These are phyloP conservation scores for Morbakka virulenta DNA, from an alignment of 30 jellyfish, hydroid and myxozoan genomes.

Conservation along the genomic window DNA sequence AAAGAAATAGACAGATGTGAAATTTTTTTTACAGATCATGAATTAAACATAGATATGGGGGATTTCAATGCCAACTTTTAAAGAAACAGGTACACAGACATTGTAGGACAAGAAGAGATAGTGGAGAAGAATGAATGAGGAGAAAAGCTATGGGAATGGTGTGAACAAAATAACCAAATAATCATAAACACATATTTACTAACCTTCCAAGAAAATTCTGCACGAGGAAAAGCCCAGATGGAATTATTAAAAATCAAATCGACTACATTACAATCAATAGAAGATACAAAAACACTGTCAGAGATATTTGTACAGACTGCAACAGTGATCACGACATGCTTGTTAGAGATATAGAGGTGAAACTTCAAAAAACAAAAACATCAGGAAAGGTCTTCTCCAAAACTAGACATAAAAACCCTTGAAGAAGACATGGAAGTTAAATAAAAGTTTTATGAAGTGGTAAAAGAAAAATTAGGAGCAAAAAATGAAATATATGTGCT, in stretches of 20 bases:
- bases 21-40: constrained; percentile 9
- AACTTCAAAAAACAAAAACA: constrained; percentile 6
- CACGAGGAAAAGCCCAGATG: constrained; percentile 28
- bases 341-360: constrained; percentile 21
- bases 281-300: constrained; percentile 31
- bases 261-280: constrained; percentile 38
- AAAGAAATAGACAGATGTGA: constrained; percentile 16
- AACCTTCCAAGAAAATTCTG: constrained; percentile 19
- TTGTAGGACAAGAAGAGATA: background rate
- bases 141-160: constrained; percentile 2
- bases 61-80: too few species aligned
- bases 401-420: too few species aligned
- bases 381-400: too few species aligned
- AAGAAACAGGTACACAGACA: constrained; percentile 10
- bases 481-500: too few species aligned
- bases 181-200: constrained; percentile 20
- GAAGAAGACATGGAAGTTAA: too few species aligned
- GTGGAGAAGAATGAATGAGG: constrained; percentile 1
- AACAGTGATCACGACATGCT: constrained; percentile 16
- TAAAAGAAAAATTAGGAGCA: too few species aligned
- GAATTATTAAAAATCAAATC: too few species aligned
- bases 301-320: constrained; percentile 24
- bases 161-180: background rate
- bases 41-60: background rate
- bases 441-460: too few species aligned